Conservation (phyloP, 2,888 invertebrate genomes). For the Miltochrista miniata region DNA sequence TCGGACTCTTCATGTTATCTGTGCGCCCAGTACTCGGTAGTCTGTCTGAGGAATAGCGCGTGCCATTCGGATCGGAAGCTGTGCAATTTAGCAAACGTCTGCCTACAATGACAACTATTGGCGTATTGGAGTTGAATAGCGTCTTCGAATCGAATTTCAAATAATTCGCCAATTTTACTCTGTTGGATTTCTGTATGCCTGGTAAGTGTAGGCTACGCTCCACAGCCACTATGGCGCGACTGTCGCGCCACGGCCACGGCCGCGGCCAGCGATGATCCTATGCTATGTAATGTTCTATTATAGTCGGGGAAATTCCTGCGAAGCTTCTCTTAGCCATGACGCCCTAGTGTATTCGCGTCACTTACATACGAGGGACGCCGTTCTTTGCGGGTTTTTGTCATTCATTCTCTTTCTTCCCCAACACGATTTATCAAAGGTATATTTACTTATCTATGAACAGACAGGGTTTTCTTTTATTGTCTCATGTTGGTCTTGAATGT, state of each 20-base stretch:
- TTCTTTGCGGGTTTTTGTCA: conserved; percentile 43
- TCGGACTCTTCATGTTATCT: conserved; percentile 36
- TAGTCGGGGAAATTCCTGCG: conserved; percentile 34
- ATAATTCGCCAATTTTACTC: conserved; percentile 14
- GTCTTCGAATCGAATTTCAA: background rate
- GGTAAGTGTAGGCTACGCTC: conserved; percentile 34
- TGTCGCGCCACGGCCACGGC: conserved; percentile 15
- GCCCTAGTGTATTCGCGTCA: conserved; percentile 62
- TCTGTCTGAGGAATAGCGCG: conserved; percentile 50
- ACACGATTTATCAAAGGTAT: no score
- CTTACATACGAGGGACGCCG: conserved; percentile 66
- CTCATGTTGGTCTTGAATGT: no score
- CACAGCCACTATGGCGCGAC: conserved; percentile 36
- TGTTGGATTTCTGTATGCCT: conserved; percentile 20
- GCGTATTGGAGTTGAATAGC: conserved; percentile 33
- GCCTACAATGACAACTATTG: conserved; percentile 43
- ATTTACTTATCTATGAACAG: no score
- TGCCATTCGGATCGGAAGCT: conserved; percentile 43
- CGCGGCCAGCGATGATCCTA: no score
- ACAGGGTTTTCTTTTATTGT: no score
- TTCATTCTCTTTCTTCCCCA: conserved; percentile 22
- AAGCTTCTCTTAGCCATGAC: conserved; percentile 40
- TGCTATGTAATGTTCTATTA: no score
- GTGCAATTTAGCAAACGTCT: conserved; percentile 46
- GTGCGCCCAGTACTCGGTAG: conserved; percentile 55